Base-by-base conservation (phyloP, 2,888 invertebrate species). In the Acronicta aceris region DNA sequence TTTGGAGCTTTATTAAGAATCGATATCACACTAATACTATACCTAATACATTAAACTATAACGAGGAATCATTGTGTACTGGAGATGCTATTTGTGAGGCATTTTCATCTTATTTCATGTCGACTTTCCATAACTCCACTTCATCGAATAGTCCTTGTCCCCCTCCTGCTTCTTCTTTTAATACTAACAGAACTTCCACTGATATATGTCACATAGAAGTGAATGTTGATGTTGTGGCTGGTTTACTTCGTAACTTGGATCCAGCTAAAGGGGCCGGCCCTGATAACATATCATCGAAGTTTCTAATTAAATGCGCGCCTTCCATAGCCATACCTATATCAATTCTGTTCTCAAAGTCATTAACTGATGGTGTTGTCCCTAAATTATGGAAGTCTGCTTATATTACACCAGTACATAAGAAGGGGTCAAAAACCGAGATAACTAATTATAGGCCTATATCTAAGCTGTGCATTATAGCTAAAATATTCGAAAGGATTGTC, bases 251-350 rank as follows among this genome's bases (percentile, higher is more conserved):
- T 10, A 43, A 21, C 6, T 43, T 21, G 7, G 43, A 43, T 13
- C 12, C 21, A 13, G n/a, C 36, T 53, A 45, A 53, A 45, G 33
- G 30, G 16, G 30, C 47, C 4, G 47, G 30, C 17, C 33, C 15
- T 36, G 13, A 33, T 16, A 33, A 48, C 17, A 10, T 36, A 13
- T 5, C 36, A 13, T 36, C 36, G 13, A 36, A 36, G 4, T 13
- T 36, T 36, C 36, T 36, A 13, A 36, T 36, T 13, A 13, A 13
- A 13, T 36, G 36, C 5, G 36, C 36, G 12, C 12, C 12, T 13
- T 36, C 36, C 13, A 36, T 36, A 0, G 12, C 36, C 13, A 0
- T 36, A 5, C 36, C 36, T 13, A 36, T 36, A 1, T 13, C 36
- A 36, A 12, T 36, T 13, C 13, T 36, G 13, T 36, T 13, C 12